Conservation (phyloP, 2,888 invertebrate genomes). For the Sipha maydis region DNA sequence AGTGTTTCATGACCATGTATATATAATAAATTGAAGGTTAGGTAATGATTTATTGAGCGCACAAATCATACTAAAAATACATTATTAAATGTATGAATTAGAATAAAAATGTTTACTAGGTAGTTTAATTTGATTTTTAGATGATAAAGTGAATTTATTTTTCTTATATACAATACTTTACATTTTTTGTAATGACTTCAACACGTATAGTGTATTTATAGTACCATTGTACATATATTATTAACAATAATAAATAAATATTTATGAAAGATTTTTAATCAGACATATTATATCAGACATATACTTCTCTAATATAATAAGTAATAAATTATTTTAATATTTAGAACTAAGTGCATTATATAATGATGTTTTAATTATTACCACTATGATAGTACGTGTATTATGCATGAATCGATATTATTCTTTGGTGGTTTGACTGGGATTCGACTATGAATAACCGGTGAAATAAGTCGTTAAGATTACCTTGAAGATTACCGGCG, state of each 20-base stretch:
- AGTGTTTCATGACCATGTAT: not conserved
- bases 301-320: too few relatives aligned
- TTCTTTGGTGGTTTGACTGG: not conserved
- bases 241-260: not conserved
- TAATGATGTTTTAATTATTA: not conserved
- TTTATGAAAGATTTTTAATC: too few relatives aligned
- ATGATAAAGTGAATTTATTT: not conserved
- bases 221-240: not conserved
- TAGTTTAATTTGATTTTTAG: not conserved
- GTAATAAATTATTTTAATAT: not conserved
- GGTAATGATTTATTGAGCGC: not conserved
- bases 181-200: not conserved
- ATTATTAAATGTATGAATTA: not conserved
- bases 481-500: not conserved
- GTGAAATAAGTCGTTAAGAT: not conserved
- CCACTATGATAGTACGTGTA: not conserved
- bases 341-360: not conserved
- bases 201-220: not conserved
- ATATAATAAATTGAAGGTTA: not conserved
- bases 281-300: too few relatives aligned
- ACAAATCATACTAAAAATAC: too few relatives aligned
- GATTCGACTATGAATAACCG: not conserved
- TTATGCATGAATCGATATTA: not conserved
- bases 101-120: not conserved
- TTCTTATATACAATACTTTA: not conserved